Evolutionary conservation across 2,797 vertebrate genomes (phyloP).

Genomic region (Atherinosoma microstoma): DNA sequence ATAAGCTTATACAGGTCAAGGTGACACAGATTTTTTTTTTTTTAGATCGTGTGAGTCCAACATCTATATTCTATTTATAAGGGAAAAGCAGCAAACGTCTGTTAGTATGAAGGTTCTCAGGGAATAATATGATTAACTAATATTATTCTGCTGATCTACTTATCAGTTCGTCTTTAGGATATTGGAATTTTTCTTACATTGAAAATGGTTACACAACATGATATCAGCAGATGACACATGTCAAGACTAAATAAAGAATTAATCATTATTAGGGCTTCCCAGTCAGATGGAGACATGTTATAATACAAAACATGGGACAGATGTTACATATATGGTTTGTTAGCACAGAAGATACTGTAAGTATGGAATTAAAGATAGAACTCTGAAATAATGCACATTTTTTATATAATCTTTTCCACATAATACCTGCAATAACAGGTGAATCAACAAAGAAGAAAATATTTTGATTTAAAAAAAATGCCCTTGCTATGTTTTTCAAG

Average conservation of each 20-base stretch:
- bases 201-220: neutral
- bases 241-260: neutral
- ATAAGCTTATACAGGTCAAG: neutral
- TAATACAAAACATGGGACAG: conserved; percentile 9
- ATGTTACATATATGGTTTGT: conserved; percentile 2
- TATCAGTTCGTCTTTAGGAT: neutral
- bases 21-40: neutral
- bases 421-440: conserved; percentile 1
- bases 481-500: conserved; percentile 73
- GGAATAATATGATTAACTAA: neutral
- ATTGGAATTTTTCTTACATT: neutral
- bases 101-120: neutral
- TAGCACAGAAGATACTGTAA: neutral
- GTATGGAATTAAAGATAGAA: neutral
- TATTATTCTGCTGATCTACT: neutral
- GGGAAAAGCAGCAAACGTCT: neutral
- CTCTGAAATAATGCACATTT: neutral
- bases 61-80: neutral
- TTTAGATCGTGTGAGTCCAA: neutral
- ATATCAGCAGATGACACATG: neutral
- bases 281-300: conserved; percentile 15
- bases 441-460: conserved; percentile 20
- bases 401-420: neutral
- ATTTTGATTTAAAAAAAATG: conserved; percentile 45
- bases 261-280: conserved; percentile 5